phyloP scores from a whole-genome alignment of 2,888 invertebrate genomes.

The Onchidella celtica region DNA sequence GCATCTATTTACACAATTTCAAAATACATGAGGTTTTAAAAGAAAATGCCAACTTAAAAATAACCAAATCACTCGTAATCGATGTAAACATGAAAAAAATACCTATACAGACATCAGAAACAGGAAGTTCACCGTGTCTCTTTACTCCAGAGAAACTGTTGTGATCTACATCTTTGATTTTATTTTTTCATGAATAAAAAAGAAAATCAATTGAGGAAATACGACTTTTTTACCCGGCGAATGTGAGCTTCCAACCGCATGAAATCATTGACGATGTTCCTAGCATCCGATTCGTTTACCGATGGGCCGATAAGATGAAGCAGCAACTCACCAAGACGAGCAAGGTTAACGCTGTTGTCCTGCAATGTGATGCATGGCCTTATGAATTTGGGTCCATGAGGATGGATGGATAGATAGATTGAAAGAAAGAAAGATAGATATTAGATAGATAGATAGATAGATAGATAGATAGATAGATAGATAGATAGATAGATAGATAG shows the following conservation, averaged over 20 bases:
- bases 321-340: conserved; percentile 26
- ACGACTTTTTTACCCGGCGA: conserved; percentile 40
- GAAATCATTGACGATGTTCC: conserved; percentile 46
- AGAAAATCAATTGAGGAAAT: too few species aligned
- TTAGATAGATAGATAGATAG: neutral
- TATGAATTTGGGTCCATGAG: neutral
- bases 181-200: too few species aligned
- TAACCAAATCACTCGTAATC: too few species aligned
- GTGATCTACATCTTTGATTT: too few species aligned
- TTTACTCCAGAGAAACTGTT: too few species aligned
- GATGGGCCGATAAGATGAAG: conserved; percentile 16
- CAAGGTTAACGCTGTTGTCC: conserved; percentile 27
- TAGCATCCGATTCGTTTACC: conserved; percentile 43
- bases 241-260: conserved; percentile 49
- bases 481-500: too few species aligned
- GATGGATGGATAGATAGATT: neutral
- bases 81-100: neutral
- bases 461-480: too few species aligned
- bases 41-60: too few species aligned
- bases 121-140: too few species aligned
- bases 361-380: neutral
- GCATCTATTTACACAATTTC: too few species aligned
- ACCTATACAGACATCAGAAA: neutral
- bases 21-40: too few species aligned
- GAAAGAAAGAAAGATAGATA: neutral